phyloP scores from a whole-genome alignment of 2,113 vertebrate genomes.

The Jacana jacana region DNA sequence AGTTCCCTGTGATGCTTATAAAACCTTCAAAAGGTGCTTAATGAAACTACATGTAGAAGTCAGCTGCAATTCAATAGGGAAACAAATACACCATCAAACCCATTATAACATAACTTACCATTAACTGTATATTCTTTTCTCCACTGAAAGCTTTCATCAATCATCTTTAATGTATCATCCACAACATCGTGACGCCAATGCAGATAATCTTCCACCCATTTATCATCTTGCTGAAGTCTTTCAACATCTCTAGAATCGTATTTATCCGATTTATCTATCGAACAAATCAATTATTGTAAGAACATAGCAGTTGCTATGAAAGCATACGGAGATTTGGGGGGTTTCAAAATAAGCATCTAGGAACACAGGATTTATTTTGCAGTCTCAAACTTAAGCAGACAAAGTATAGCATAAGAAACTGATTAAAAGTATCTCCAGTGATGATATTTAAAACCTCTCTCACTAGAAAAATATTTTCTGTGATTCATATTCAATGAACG shows the following conservation, averaged over 20 bases:
- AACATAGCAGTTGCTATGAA: neutral
- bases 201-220: conserved; percentile 85
- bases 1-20: neutral
- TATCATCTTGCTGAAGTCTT: conserved; percentile 85
- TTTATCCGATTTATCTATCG: conserved; percentile 84
- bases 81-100: neutral
- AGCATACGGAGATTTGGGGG: neutral
- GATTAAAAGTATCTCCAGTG: neutral
- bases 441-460: neutral
- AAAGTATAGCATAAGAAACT: neutral
- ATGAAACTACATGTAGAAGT: neutral
- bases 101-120: conserved; percentile 76
- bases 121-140: conserved; percentile 89
- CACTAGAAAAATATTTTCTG: neutral
- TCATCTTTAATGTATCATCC: conserved; percentile 94
- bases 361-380: neutral
- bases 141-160: conserved; percentile 95
- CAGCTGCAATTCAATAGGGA: neutral
- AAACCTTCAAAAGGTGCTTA: neutral
- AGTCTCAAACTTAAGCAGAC: neutral
- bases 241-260: conserved; percentile 93
- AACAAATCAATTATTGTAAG: conserved; percentile 10
- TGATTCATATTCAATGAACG: neutral
- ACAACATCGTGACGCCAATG: conserved; percentile 82
- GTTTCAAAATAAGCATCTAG: neutral